Evolutionary conservation across 2,888 invertebrate genomes (phyloP), one percentile per base, ranked within the genome.

Genomic region (Tanytarsus gracilentus): DNA sequence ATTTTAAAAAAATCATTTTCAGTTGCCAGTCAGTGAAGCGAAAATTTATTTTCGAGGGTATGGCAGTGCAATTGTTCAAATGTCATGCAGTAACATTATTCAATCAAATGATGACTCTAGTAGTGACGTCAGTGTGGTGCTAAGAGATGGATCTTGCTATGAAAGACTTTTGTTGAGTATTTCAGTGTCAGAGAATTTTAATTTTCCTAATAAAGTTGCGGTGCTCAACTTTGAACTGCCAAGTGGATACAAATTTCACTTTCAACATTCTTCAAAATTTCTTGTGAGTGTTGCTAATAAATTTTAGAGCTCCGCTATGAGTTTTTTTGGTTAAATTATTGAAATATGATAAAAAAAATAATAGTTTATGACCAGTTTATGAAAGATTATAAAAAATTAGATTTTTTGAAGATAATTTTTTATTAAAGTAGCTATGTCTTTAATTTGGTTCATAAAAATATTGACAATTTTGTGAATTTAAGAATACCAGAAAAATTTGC

Each of bases 1-100:
- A n/a, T n/a, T n/a, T n/a, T n/a, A n/a, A n/a, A n/a, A n/a, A n/a
- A 6, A 9, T 11, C 40, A 40, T 8, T 14, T 40, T 11, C 16
- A 9, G 14, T 6, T 6, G 11, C 6, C 11, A 6, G 14, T 14
- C 6, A 7, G 55, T 6, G 14, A 11, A 3, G 6, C 39, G 8
- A 4, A 23, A 18, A 48, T 58, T 9, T 21, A 11, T 7, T 18
- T 27, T 9, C 30, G 14, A 8, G 58, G 58, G 11, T 29, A 44
- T 8, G 58, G 58, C 7, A 48, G 14, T 30, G 58, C 58, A 30
- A 30, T 58, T 14, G 48, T 58, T 44, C 48, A 58, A 48, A n/a
- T 58, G 9, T 29, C 58, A 14, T 58, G 58, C 58, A 58, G 21
- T 30, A 48, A 49, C 14, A 30, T 14, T 23, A 7, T 58, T 29